Conservation (phyloP, 2,113 vertebrate genomes). For the Patagioenas fasciata region DNA sequence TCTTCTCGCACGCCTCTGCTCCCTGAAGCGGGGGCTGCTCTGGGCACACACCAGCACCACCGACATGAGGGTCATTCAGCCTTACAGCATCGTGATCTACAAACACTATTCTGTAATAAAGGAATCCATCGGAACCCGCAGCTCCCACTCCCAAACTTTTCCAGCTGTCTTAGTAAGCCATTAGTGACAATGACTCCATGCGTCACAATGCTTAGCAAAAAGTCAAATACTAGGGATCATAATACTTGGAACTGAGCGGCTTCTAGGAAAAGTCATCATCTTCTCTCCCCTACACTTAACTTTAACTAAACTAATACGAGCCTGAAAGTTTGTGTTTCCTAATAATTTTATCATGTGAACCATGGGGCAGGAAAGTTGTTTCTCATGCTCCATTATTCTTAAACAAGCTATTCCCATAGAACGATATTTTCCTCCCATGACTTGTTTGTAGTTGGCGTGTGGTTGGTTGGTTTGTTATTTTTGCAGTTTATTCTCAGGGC, state of each 20-base stretch:
- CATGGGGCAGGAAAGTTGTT: background rate
- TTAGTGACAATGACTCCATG: background rate
- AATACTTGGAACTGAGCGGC: background rate
- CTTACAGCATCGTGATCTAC: fast-evolving
- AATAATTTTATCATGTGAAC: background rate
- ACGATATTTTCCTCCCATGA: background rate
- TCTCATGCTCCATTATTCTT: background rate
- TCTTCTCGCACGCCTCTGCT: background rate
- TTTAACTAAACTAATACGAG: background rate
- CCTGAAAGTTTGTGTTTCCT: background rate
- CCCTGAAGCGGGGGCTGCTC: background rate
- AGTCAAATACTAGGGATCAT: background rate
- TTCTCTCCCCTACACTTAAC: background rate
- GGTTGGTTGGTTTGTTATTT: background rate
- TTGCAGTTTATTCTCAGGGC: background rate
- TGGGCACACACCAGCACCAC: background rate
- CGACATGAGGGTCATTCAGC: background rate
- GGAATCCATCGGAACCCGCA: background rate
- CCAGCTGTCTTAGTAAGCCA: background rate
- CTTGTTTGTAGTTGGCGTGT: background rate
- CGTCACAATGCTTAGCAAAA: background rate
- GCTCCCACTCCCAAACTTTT: background rate
- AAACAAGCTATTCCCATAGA: background rate
- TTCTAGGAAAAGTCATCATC: background rate
- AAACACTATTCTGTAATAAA: fast-evolving